phyloP scores from a whole-genome alignment of 2,113 vertebrate species.

The Nerophis ophidion region DNA sequence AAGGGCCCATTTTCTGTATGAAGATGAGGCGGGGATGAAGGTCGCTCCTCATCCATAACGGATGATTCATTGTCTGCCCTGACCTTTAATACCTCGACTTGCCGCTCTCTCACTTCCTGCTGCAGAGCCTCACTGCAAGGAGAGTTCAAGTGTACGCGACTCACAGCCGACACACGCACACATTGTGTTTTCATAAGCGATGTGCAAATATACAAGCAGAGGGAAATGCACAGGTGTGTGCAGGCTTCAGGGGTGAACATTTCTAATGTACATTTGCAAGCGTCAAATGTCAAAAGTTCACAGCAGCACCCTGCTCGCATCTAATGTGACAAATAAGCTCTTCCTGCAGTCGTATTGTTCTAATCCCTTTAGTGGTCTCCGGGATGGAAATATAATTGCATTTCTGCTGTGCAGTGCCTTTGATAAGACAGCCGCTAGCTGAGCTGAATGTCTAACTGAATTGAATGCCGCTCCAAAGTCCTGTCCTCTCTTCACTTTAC shows the following conservation, averaged over 20 bases:
- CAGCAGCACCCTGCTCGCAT: conserved; percentile 49
- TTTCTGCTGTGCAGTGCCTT: conserved; percentile 62
- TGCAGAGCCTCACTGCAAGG: conserved; percentile 32
- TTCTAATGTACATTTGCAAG: conserved; percentile 30
- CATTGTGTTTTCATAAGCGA: conserved; percentile 4
- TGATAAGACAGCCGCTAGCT: conserved; percentile 66
- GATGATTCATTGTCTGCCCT: conserved; percentile 59
- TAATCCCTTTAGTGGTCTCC: conserved; percentile 69
- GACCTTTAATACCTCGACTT: conserved; percentile 62
- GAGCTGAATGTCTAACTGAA: conserved; percentile 68
- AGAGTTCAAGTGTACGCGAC: conserved; percentile 46
- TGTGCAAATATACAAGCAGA: conserved; percentile 4
- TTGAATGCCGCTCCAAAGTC: conserved; percentile 52
- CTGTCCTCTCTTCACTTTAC: conserved; percentile 43
- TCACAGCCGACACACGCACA: neutral
- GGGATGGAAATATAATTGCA: conserved; percentile 70
- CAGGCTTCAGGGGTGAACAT: conserved; percentile 15
- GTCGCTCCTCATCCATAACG: conserved; percentile 59
- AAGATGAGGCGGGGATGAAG: conserved; percentile 60
- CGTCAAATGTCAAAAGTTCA: conserved; percentile 68
- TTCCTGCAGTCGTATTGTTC: conserved; percentile 67
- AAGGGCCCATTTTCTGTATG: conserved; percentile 49
- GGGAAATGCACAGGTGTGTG: neutral
- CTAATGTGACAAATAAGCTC: conserved; percentile 68
- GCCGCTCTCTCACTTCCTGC: conserved; percentile 23